Percentiles rank a stretch among this genome's conserved stretches.
These are phyloP conservation scores for Hormaphis cornu DNA, from an alignment of 1,140 invertebrate genomes.

Conservation along the genomic window DNA sequence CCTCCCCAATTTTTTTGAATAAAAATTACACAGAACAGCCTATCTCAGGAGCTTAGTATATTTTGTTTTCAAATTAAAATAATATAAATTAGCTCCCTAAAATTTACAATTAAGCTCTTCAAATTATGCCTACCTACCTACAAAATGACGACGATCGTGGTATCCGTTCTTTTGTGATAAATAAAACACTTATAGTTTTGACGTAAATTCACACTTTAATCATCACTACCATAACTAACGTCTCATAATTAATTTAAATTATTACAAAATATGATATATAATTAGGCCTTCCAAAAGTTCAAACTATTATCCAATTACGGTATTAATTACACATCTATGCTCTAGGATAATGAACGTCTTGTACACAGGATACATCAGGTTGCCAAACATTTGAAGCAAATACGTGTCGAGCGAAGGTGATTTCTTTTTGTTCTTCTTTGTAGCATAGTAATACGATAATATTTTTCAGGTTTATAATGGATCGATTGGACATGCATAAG, in stretches of 20 bases:
- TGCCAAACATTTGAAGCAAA: constrained; percentile 36
- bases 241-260: neutral
- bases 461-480: constrained; percentile 38
- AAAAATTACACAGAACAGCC: too few relatives aligned
- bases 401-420: constrained; percentile 38
- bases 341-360: constrained; percentile 51
- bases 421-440: neutral
- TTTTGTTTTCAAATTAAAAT: too few relatives aligned
- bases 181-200: too few relatives aligned
- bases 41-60: too few relatives aligned
- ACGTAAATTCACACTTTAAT: too few relatives aligned
- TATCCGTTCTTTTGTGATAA: too few relatives aligned
- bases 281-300: neutral
- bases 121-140: too few relatives aligned
- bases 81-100: neutral
- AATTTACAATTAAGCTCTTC: too few relatives aligned
- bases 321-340: neutral
- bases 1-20: too few relatives aligned
- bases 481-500: constrained; percentile 38
- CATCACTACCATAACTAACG: too few relatives aligned
- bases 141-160: too few relatives aligned
- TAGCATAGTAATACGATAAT: neutral
- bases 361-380: constrained; percentile 46
- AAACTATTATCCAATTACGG: neutral
- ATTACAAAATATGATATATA: neutral